Percentiles rank a stretch among this genome's conserved stretches.
phyloP scores from a whole-genome alignment of 2,888 invertebrate genomes.

The Cryptus armator region DNA sequence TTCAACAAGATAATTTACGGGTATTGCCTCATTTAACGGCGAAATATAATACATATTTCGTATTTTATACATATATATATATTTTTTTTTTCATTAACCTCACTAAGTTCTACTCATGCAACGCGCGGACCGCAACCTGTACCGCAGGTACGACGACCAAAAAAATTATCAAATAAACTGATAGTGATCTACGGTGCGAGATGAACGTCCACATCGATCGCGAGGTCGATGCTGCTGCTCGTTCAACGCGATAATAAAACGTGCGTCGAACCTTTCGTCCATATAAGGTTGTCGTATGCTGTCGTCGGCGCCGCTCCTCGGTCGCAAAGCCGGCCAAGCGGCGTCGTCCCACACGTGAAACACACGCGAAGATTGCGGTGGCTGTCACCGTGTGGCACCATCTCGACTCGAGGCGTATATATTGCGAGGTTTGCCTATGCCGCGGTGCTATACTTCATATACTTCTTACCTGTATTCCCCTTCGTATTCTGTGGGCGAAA shows the following conservation, averaged over 20 bases:
- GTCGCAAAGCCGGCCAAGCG: constrained; percentile 4
- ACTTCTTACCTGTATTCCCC: not conserved
- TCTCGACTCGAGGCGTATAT: constrained; percentile 12
- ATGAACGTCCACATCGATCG: constrained; percentile 9
- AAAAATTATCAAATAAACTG: constrained; percentile 19
- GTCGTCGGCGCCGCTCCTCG: constrained; percentile 48
- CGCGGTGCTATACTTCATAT: not conserved
- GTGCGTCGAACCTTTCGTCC: constrained; percentile 62
- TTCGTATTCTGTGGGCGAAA: constrained; percentile 40
- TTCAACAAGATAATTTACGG: too few species aligned
- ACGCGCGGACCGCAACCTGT: not conserved
- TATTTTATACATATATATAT: too few species aligned
- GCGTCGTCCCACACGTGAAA: constrained; percentile 50
- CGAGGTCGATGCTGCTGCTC: constrained; percentile 40
- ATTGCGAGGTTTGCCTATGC: not conserved
- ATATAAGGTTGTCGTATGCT: constrained; percentile 52
- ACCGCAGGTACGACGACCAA: not conserved
- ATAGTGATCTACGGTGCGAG: constrained; percentile 23
- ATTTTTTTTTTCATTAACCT: too few species aligned
- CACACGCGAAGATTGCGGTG: constrained; percentile 8
- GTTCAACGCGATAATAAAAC: constrained; percentile 57
- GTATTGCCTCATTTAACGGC: too few species aligned
- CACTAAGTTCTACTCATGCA: too few species aligned
- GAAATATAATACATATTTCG: too few species aligned
- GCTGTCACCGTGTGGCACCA: constrained; percentile 37